These are phyloP conservation scores for Andrena dorsata DNA, from an alignment of 2,888 invertebrate genomes.

Conservation along the genomic window DNA sequence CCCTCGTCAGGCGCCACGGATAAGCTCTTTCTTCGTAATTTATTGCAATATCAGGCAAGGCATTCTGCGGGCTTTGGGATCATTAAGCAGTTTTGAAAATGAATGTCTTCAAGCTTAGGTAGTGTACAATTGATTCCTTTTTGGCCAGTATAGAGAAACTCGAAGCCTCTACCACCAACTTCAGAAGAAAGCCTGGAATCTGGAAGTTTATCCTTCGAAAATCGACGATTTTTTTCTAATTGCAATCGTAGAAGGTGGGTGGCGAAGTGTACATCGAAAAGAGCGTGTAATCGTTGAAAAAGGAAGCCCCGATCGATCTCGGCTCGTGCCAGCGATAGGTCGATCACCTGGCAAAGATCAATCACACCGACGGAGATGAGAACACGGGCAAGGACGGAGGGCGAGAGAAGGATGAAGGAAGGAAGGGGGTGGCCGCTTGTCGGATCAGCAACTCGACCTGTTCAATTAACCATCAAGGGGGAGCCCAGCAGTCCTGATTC, in stretches of 20 bases:
- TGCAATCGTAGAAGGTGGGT: conserved; percentile 8
- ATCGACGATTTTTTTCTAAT: conserved; percentile 10
- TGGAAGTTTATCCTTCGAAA: neutral
- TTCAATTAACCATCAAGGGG: conserved; percentile 78
- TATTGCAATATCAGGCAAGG: conserved; percentile 59
- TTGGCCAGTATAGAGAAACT: no score
- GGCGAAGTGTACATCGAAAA: conserved; percentile 33
- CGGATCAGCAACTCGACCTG: conserved; percentile 76
- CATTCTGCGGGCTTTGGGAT: conserved; percentile 45
- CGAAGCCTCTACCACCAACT: no score
- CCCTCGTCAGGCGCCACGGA: conserved; percentile 31
- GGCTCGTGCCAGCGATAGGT: conserved; percentile 70
- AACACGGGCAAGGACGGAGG: conserved; percentile 34
- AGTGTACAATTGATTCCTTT: neutral
- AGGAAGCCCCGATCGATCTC: conserved; percentile 72
- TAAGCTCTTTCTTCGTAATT: conserved; percentile 63
- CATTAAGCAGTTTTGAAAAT: conserved; percentile 44
- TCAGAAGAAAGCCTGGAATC: neutral
- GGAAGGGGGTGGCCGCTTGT: conserved; percentile 51
- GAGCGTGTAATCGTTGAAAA: conserved; percentile 54
- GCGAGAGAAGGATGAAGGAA: conserved; percentile 20
- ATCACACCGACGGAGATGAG: conserved; percentile 68
- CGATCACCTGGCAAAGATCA: conserved; percentile 60
- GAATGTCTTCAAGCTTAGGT: neutral
- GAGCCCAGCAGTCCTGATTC: conserved; percentile 67